Evolutionary conservation across 2,888 invertebrate genomes (phyloP).

Genomic region (Mystacides longicornis): DNA sequence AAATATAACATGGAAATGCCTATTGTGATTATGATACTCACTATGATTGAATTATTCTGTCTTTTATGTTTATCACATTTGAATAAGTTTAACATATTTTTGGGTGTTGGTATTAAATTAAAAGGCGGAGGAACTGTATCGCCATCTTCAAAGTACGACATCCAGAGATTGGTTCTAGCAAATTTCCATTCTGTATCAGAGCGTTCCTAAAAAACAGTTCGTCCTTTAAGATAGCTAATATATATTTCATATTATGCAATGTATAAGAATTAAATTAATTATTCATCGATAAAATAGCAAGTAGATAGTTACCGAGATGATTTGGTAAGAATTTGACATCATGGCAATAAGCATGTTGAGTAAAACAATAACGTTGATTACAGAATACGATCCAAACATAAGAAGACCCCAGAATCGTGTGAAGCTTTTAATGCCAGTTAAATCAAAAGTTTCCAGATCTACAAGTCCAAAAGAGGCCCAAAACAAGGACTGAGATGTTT

Average conservation of each 20-base stretch:
- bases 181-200: slow-evolving; percentile 98
- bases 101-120: slow-evolving; percentile 85
- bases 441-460: slow-evolving; percentile 87
- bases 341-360: slow-evolving; percentile 98
- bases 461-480: slow-evolving; percentile 98
- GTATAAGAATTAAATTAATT: background rate
- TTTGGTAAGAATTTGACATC: slow-evolving; percentile 99
- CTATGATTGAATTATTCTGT: slow-evolving; percentile 54
- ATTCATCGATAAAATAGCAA: background rate
- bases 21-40: no score
- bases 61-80: slow-evolving; percentile 39
- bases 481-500: slow-evolving; percentile 94
- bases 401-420: slow-evolving; percentile 94
- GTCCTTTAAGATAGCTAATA: background rate
- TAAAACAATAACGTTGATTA: slow-evolving; percentile 93
- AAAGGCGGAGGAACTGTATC: slow-evolving; percentile 92
- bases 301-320: slow-evolving; percentile 74
- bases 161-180: slow-evolving; percentile 91
- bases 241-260: background rate
- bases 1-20: no score
- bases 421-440: slow-evolving; percentile 91
- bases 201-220: slow-evolving; percentile 59
- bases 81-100: slow-evolving; percentile 50
- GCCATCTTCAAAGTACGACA: slow-evolving; percentile 92
- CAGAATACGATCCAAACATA: slow-evolving; percentile 96